Evolutionary conservation across 2,113 vertebrate genomes (phyloP).

Genomic region (Alces alces): DNA sequence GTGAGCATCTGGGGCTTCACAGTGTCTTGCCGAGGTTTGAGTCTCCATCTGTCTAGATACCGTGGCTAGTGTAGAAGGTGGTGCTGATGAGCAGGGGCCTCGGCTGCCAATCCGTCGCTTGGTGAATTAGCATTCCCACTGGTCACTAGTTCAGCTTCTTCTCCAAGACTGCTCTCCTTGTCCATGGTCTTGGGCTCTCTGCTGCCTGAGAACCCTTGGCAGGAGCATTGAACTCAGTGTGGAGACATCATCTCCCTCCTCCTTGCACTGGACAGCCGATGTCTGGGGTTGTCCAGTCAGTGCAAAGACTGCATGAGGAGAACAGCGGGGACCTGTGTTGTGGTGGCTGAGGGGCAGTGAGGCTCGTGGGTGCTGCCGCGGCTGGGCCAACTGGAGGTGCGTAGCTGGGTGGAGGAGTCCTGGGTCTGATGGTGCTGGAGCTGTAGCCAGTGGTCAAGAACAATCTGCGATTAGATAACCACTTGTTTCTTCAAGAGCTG

Average conservation of each 20-base stretch:
- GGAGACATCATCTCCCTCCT: conserved; percentile 58
- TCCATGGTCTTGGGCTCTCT: conserved; percentile 73
- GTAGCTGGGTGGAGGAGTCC: not conserved
- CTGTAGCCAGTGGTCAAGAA: conserved; percentile 85
- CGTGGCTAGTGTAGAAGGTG: conserved; percentile 61
- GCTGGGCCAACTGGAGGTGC: not conserved
- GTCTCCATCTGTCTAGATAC: conserved; percentile 67
- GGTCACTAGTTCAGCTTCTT: conserved; percentile 72
- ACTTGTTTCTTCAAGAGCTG: conserved; percentile 85
- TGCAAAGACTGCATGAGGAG: conserved; percentile 79
- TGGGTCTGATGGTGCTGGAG: conserved; percentile 84
- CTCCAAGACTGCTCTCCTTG: conserved; percentile 76
- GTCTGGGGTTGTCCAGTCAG: conserved; percentile 76
- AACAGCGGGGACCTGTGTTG: conserved; percentile 75
- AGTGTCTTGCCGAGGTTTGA: conserved; percentile 90
- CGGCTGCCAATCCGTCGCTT: conserved; percentile 47
- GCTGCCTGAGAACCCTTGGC: conserved; percentile 70
- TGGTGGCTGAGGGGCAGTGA: not conserved
- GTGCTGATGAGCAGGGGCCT: conserved; percentile 49
- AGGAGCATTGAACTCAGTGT: conserved; percentile 42
- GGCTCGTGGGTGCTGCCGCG: not conserved
- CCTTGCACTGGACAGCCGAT: conserved; percentile 56
- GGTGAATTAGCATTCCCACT: conserved; percentile 44
- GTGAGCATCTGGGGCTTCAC: conserved; percentile 97
- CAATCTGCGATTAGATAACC: conserved; percentile 82